Percentiles rank a stretch among this genome's conserved stretches.
Evolutionary conservation across 2,888 invertebrate genomes (phyloP).

Genomic region (Conomelus anceps): DNA sequence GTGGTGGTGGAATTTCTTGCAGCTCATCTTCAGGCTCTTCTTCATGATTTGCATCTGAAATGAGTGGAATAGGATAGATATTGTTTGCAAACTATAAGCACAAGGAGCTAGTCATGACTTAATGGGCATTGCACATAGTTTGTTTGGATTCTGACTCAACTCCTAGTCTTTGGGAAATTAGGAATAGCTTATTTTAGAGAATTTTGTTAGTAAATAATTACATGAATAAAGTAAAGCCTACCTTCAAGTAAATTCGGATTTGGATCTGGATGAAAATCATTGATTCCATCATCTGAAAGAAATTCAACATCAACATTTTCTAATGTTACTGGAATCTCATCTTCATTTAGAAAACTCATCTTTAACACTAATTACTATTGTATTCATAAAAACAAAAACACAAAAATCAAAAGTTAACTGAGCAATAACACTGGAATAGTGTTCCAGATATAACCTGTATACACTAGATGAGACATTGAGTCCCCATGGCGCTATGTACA

Average conservation of each 20-base stretch:
- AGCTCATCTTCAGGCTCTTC: neutral
- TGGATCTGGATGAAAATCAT: neutral
- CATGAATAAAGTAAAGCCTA: neutral
- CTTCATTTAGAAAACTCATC: conserved; percentile 3
- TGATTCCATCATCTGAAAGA: neutral
- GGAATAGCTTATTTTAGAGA: neutral
- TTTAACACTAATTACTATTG: conserved; percentile 2
- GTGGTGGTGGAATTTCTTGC: neutral
- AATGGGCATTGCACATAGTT: neutral
- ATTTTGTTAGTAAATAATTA: neutral
- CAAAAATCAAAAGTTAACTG: neutral
- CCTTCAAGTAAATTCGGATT: neutral
- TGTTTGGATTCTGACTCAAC: no score
- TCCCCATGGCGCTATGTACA: neutral
- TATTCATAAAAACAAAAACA: neutral
- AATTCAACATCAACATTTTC: neutral
- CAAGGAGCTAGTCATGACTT: neutral
- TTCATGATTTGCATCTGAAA: neutral
- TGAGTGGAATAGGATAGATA: neutral
- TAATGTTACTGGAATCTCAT: neutral
- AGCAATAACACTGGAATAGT: neutral
- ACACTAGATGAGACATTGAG: neutral
- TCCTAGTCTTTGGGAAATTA: no score
- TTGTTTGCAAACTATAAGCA: neutral
- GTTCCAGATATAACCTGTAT: neutral